A percentile compares a stretch with the other conserved stretches of the same genome.
Evolutionary conservation across 2,888 invertebrate genomes (phyloP).

Genomic region (Trachelus troglodyta): DNA sequence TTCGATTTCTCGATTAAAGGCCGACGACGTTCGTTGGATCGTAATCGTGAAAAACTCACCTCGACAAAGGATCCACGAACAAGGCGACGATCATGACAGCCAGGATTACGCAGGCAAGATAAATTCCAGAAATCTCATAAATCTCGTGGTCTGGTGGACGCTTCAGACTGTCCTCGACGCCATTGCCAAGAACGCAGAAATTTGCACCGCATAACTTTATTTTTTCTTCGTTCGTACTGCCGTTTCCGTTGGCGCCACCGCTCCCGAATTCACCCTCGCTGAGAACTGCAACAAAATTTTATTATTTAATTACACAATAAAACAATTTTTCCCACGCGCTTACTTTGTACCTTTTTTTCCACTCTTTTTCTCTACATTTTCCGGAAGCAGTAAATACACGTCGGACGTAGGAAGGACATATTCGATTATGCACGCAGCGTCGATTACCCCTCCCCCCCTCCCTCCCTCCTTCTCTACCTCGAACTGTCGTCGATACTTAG

Average conservation of each 20-base stretch:
- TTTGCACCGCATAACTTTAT: conserved; percentile 81
- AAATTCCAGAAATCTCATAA: conserved; percentile 89
- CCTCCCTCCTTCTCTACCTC: background rate
- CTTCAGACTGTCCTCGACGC: conserved; percentile 80
- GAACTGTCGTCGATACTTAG: background rate
- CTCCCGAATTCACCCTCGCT: conserved; percentile 81
- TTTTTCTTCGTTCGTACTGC: conserved; percentile 62
- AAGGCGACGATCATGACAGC: conserved; percentile 89
- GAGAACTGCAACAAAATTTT: conserved; percentile 71
- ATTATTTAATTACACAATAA: background rate
- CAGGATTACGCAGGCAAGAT: conserved; percentile 85
- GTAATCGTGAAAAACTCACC: conserved; percentile 68
- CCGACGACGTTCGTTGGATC: background rate
- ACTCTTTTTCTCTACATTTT: background rate
- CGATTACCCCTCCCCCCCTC: background rate
- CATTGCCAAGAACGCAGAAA: conserved; percentile 81
- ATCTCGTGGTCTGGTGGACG: conserved; percentile 88
- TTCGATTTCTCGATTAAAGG: no score
- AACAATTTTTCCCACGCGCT: background rate
- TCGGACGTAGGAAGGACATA: background rate
- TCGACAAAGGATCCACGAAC: conserved; percentile 90
- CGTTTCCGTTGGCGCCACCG: conserved; percentile 61
- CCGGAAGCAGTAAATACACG: background rate
- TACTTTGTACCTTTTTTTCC: background rate
- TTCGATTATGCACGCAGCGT: background rate